Conservation (phyloP, 2,113 vertebrate genomes). For the Carassius carassius region DNA sequence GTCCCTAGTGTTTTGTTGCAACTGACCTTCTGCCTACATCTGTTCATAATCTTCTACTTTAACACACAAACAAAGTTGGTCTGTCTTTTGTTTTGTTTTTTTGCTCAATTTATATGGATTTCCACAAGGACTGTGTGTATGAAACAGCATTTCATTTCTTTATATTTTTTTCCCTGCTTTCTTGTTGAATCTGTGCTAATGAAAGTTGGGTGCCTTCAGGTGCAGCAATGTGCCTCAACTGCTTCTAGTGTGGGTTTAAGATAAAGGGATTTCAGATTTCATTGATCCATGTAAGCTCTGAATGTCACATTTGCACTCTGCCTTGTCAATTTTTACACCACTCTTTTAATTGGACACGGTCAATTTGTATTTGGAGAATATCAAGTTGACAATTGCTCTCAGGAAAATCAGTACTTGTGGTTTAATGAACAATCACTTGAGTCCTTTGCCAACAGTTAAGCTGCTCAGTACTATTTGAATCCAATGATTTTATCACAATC, state of each 20-base stretch:
- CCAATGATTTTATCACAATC: not conserved
- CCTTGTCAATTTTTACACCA: not conserved
- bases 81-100: not conserved
- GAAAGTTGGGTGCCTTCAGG: not conserved
- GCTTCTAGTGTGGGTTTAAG: not conserved
- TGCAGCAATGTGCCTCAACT: not conserved
- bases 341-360: not conserved
- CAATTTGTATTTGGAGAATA: not conserved
- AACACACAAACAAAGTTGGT: not conserved
- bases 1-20: not conserved
- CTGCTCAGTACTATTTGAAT: not conserved
- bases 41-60: not conserved
- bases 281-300: not conserved
- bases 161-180: no score
- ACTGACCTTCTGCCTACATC: not conserved
- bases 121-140: not conserved
- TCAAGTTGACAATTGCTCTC: not conserved
- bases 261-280: conserved; percentile 4
- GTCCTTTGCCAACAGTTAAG: not conserved
- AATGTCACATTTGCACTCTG: conserved; percentile 1
- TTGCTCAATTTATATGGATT: not conserved
- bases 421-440: conserved; percentile 10
- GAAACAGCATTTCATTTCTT: not conserved
- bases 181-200: not conserved
- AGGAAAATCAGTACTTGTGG: not conserved